Conservation (phyloP, 2,113 vertebrate genomes). For the Tragelaphus scriptus region DNA sequence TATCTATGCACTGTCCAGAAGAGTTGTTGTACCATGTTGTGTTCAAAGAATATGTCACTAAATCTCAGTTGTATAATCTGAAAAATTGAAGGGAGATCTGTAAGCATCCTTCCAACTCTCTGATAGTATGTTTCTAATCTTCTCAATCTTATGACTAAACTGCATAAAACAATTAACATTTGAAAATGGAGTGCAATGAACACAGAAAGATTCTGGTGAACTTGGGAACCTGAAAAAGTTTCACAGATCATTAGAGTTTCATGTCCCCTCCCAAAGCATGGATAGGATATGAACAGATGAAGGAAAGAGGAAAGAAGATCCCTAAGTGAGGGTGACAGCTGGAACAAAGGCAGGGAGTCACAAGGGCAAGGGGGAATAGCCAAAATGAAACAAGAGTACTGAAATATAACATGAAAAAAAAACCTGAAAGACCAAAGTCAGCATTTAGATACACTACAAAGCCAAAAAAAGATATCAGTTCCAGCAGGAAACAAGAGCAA, state of each 20-base stretch:
- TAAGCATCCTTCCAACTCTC: background rate
- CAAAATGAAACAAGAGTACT: background rate
- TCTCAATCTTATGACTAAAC: background rate
- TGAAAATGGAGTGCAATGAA: background rate
- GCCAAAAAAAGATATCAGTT: background rate
- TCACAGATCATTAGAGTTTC: background rate
- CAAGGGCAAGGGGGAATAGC: background rate
- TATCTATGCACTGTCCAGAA: background rate
- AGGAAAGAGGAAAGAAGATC: background rate
- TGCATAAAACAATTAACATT: background rate
- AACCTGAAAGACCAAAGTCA: background rate
- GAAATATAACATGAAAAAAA: background rate
- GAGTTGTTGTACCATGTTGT: too few relatives aligned
- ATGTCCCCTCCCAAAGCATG: background rate
- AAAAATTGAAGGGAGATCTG: background rate
- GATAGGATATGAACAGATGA: background rate
- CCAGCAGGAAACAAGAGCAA: background rate
- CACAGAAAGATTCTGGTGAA: background rate
- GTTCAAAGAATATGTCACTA: background rate
- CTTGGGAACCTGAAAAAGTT: background rate
- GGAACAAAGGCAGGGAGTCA: background rate
- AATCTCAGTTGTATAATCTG: background rate
- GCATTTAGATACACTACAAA: background rate
- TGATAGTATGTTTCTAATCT: background rate
- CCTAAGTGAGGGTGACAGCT: background rate